These are phyloP conservation scores for Ceuthmochares aereus DNA, from an alignment of 2,113 vertebrate genomes.

Conservation along the genomic window DNA sequence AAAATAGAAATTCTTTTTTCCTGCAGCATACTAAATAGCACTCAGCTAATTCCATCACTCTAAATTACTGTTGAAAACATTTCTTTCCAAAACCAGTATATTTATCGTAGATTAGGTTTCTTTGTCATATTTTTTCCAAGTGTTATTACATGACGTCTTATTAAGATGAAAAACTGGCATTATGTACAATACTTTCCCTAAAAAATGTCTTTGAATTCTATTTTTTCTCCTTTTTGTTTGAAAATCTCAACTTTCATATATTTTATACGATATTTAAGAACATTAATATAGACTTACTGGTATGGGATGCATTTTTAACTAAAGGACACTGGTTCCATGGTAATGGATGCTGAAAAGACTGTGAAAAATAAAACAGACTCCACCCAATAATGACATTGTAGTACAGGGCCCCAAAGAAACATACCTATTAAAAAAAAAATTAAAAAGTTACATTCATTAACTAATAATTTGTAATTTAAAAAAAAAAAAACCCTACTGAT, in stretches of 20 bases:
- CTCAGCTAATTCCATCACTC: not conserved
- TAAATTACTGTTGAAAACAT: not conserved
- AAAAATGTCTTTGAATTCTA: not conserved
- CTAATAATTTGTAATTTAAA: not conserved
- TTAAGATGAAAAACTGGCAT: not conserved
- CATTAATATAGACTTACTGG: slow-evolving; percentile 80
- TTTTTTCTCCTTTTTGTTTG: not conserved
- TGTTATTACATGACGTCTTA: not conserved
- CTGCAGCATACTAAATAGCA: not conserved
- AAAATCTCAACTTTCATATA: not conserved
- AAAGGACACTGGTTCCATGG: slow-evolving; percentile 97
- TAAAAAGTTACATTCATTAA: not conserved
- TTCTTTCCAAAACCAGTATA: not conserved
- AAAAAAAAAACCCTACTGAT: not conserved
- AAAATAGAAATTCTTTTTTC: not conserved
- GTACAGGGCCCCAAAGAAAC: slow-evolving; percentile 95
- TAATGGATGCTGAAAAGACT: slow-evolving; percentile 96
- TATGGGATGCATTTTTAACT: slow-evolving; percentile 87
- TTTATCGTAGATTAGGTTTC: not conserved
- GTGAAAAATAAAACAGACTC: slow-evolving; percentile 98
- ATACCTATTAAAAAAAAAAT: slow-evolving; percentile 81
- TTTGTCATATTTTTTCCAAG: not conserved
- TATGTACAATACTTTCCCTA: not conserved
- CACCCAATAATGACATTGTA: slow-evolving; percentile 99
- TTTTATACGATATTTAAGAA: not conserved